A percentile compares a stretch with the other conserved stretches of the same genome.
phyloP scores from a whole-genome alignment of 2,797 vertebrate species.

The Sciurus carolinensis region DNA sequence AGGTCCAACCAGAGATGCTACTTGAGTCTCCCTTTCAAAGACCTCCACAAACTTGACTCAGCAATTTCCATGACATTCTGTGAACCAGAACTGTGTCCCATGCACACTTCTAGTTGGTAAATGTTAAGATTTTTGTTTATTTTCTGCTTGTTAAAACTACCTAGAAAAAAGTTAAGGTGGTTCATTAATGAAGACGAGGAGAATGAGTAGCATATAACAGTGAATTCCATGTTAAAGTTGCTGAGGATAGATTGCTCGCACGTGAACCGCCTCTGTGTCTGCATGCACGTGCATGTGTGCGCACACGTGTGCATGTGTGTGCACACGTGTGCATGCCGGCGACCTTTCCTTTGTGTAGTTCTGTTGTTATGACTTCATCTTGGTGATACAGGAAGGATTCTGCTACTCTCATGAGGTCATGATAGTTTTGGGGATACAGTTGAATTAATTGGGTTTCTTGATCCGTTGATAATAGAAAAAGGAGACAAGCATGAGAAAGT shows the following conservation, averaged over 20 bases:
- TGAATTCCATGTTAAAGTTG: neutral
- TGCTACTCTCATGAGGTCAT: neutral
- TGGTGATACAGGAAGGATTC: neutral
- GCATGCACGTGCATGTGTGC: accelerated
- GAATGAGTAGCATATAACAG: neutral
- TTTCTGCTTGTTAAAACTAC: neutral
- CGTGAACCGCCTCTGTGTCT: neutral
- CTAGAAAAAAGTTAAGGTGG: neutral
- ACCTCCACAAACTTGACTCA: neutral
- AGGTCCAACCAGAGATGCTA: neutral
- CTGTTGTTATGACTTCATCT: neutral
- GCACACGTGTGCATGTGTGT: too few relatives aligned
- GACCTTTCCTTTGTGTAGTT: accelerated
- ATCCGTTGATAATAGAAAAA: neutral
- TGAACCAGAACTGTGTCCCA: neutral
- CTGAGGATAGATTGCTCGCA: neutral
- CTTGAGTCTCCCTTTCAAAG: neutral
- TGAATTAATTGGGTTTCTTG: neutral
- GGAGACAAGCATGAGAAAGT: neutral
- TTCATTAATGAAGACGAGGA: neutral
- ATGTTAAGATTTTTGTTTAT: neutral
- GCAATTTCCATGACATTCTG: neutral
- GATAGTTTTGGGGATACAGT: neutral
- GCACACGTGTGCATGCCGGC: too few relatives aligned
- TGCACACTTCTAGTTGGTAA: neutral